A percentile compares a stretch with the other conserved stretches of the same genome.
Conservation (phyloP, 1,140 invertebrate species). For the Maniola jurtina region DNA sequence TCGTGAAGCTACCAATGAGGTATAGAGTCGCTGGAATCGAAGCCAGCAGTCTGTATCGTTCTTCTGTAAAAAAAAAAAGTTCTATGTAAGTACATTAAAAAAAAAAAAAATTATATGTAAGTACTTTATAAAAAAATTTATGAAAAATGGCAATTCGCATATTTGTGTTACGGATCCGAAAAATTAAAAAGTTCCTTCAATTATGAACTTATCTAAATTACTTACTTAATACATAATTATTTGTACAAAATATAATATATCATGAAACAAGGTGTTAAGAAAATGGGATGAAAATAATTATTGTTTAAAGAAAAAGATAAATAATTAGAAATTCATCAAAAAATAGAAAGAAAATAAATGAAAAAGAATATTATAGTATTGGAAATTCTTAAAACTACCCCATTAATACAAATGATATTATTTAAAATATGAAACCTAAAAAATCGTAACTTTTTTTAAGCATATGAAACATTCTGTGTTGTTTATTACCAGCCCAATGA, state of each 20-base stretch:
- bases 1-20: constrained; percentile 82
- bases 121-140: too few relatives aligned
- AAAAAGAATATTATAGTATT: neutral
- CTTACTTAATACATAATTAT: too few relatives aligned
- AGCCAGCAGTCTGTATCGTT: constrained; percentile 84
- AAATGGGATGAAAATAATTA: neutral
- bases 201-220: too few relatives aligned
- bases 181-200: too few relatives aligned
- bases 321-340: too few relatives aligned
- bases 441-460: too few relatives aligned
- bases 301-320: neutral
- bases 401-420: too few relatives aligned
- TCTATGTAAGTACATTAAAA: constrained; percentile 11
- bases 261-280: too few relatives aligned
- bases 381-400: neutral
- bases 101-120: constrained; percentile 1
- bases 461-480: neutral
- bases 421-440: neutral
- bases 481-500: neutral
- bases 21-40: constrained; percentile 85
- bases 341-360: too few relatives aligned
- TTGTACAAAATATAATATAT: too few relatives aligned
- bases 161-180: too few relatives aligned
- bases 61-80: constrained; percentile 81
- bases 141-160: too few relatives aligned